A percentile compares a stretch with the other conserved stretches of the same genome.
These are phyloP conservation scores for Biston stratarius DNA, from an alignment of 2,888 invertebrate species.

Conservation along the genomic window DNA sequence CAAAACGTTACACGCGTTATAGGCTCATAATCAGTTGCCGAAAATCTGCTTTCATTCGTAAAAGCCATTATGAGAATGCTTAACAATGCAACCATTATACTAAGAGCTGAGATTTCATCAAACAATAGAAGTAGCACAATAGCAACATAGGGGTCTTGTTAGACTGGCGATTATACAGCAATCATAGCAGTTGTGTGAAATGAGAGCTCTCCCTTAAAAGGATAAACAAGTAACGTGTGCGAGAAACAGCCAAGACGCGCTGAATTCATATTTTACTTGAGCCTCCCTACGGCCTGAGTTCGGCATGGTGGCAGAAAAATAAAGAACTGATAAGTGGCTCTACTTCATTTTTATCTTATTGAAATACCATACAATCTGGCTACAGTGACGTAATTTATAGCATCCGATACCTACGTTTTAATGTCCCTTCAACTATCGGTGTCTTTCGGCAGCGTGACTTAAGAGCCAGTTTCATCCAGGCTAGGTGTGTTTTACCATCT, in stretches of 20 bases:
- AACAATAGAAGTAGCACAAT: constrained; percentile 38
- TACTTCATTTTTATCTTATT: constrained; percentile 35
- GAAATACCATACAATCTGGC: not conserved
- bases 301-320: constrained; percentile 53
- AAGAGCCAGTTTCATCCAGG: no score
- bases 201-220: constrained; percentile 83
- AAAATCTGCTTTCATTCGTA: constrained; percentile 73
- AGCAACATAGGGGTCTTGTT: constrained; percentile 55
- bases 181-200: constrained; percentile 84
- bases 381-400: not conserved
- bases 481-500: no score
- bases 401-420: no score
- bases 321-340: constrained; percentile 51
- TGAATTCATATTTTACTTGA: constrained; percentile 82
- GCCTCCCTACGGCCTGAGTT: constrained; percentile 67
- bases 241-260: constrained; percentile 78
- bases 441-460: no score
- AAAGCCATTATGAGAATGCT: constrained; percentile 68
- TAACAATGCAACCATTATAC: constrained; percentile 61
- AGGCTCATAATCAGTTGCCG: constrained; percentile 69
- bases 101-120: constrained; percentile 52
- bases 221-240: constrained; percentile 86
- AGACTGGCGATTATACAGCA: constrained; percentile 74
- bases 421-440: no score
- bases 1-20: constrained; percentile 61